Percentiles rank a stretch among this genome's conserved stretches.
Evolutionary conservation across 1,140 invertebrate genomes (phyloP).

Genomic region (Drusus annulatus): DNA sequence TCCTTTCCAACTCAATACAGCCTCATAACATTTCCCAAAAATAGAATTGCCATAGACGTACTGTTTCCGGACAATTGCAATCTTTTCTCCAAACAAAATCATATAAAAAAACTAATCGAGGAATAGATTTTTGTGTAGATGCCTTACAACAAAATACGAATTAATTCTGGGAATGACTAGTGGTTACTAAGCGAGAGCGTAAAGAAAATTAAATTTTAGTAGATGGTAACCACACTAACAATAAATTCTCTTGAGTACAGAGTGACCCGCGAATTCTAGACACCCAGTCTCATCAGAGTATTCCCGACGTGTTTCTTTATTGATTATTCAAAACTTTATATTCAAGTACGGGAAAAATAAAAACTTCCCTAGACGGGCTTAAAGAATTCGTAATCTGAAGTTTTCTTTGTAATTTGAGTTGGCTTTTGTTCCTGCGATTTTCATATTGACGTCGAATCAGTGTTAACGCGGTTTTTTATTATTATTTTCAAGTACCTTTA

Average conservation of each 20-base stretch:
- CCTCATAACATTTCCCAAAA: too few species aligned
- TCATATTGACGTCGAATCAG: background rate
- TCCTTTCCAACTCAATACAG: too few species aligned
- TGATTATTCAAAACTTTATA: conserved; percentile 22
- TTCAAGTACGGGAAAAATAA: background rate
- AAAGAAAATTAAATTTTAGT: conserved; percentile 17
- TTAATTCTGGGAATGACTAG: background rate
- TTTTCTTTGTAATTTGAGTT: conserved; percentile 24
- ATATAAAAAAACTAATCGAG: too few species aligned
- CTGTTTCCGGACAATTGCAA: too few species aligned
- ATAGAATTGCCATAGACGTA: too few species aligned
- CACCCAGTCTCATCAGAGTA: background rate
- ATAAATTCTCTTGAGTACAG: background rate
- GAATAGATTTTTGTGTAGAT: too few species aligned
- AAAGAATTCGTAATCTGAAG: conserved; percentile 12
- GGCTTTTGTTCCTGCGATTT: background rate
- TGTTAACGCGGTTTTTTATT: too few species aligned
- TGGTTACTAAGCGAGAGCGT: background rate
- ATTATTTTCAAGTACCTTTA: too few species aligned
- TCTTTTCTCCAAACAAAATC: too few species aligned
- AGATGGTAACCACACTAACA: conserved; percentile 17
- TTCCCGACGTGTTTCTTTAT: conserved; percentile 14
- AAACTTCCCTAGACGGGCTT: conserved; percentile 1
- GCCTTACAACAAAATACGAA: background rate
- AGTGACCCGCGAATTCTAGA: background rate